Evolutionary conservation across 2,113 vertebrate genomes (phyloP).

Genomic region (Platichthys flesus): DNA sequence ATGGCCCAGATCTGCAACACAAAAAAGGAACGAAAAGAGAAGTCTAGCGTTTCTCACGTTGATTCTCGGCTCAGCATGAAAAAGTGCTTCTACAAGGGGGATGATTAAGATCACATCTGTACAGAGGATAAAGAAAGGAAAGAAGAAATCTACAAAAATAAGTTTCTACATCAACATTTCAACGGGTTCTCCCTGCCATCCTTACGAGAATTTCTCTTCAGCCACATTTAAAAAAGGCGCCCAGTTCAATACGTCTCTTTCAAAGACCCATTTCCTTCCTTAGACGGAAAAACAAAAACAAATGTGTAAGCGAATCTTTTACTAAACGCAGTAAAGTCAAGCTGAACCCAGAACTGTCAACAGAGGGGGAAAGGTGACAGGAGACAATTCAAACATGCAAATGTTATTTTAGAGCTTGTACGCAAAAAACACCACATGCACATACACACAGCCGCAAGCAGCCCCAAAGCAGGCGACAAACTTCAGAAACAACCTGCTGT

Average conservation of each 20-base stretch:
- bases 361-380: not conserved
- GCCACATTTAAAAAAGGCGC: constrained; percentile 39
- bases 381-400: constrained; percentile 40
- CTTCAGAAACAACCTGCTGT: not conserved
- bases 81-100: constrained; percentile 12
- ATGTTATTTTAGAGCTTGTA: constrained; percentile 20
- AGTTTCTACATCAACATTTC: constrained; percentile 48
- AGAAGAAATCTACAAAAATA: constrained; percentile 63
- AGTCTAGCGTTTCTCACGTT: constrained; percentile 14
- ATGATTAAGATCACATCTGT: constrained; percentile 11
- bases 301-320: too few relatives aligned
- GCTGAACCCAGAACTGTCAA: constrained; percentile 46
- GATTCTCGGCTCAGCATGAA: constrained; percentile 36
- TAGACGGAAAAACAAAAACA: constrained; percentile 1
- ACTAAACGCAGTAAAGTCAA: constrained; percentile 20
- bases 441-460: constrained; percentile 12
- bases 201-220: not conserved
- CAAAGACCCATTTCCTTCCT: constrained; percentile 33
- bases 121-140: constrained; percentile 22
- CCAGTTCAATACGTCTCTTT: constrained; percentile 44
- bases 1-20: constrained; percentile 27
- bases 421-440: constrained; percentile 62
- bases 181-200: not conserved
- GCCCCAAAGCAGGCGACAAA: constrained; percentile 21
- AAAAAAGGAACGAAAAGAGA: not conserved